These are phyloP conservation scores for Cirrhinus mrigala DNA, from an alignment of 2,797 vertebrate species.

Conservation along the genomic window DNA sequence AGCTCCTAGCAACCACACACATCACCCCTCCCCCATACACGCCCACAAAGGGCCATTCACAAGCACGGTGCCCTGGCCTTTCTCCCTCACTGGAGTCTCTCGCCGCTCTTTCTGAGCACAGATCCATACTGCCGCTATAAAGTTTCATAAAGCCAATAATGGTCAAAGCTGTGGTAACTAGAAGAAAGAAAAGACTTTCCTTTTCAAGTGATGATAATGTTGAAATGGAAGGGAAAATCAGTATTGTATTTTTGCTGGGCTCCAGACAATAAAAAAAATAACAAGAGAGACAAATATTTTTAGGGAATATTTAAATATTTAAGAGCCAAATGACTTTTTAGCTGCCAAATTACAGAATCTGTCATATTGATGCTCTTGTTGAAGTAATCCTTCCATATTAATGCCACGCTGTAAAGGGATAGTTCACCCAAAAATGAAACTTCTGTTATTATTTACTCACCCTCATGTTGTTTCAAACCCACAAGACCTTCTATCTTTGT, in stretches of 20 bases:
- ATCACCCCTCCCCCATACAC: slow-evolving; percentile 53
- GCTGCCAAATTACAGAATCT: neutral
- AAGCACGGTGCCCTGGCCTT: slow-evolving; percentile 7
- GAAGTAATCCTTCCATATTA: neutral
- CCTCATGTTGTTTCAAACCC: neutral
- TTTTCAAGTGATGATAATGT: neutral
- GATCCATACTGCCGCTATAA: slow-evolving; percentile 1
- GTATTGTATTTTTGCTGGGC: neutral
- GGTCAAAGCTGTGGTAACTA: slow-evolving; percentile 1
- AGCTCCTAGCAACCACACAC: slow-evolving; percentile 55
- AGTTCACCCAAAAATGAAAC: neutral
- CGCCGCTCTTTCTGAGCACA: slow-evolving; percentile 15
- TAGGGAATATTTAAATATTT: neutral
- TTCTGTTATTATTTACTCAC: neutral
- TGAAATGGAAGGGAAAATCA: neutral
- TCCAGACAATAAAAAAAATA: no score
- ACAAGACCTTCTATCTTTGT: neutral
- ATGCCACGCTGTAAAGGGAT: neutral
- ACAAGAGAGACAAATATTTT: neutral
- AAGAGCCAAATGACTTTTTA: neutral
- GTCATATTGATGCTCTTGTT: neutral
- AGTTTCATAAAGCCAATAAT: slow-evolving; percentile 1
- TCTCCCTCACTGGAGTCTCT: slow-evolving; percentile 15
- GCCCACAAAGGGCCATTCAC: slow-evolving; percentile 56
- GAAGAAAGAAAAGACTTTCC: neutral